Base-by-base conservation (phyloP, 2,113 vertebrate genomes). In the Apodemus sylvaticus region DNA sequence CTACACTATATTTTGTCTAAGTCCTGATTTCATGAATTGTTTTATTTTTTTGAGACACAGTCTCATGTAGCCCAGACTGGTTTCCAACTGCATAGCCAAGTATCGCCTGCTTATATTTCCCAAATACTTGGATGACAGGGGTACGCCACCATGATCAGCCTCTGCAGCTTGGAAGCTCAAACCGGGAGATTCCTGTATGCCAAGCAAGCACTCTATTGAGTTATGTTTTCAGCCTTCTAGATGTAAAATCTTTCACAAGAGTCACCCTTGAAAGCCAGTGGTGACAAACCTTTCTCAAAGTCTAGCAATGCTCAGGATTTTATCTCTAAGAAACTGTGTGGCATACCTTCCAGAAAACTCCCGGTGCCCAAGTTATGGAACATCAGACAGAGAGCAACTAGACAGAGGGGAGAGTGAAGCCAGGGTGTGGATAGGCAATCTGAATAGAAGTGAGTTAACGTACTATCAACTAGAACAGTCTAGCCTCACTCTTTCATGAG, bases 391-490 rank as follows among this genome's bases (percentile, higher is more conserved):
- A 74, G 74, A 34, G 1, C 26, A 29, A 42, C 11, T 55, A 31
- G 53, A 45, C 55, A 31, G 62, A 45, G 13, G 3, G 34, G 71
- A 90, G 45, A 31, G n/a, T 74, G 36, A 89, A 81, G 22, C 70
- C 60, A n/a, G 11, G 22, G 58, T 39, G 8, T 86, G 19, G 5
- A 0, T 62, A 93, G 86, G 51, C 68, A 97, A 82, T 79, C 11
- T 20, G 17, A 78, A 22, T 78, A 48, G 1, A 11, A 79, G 45
- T 36, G 36, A 60, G 68, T 97, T 87, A 58, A 55, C 89, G 93
- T 78, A 81, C 66, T 86, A 64, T 85, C 19, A 39, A 86, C 29
- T 51, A 53, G n/a, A 96, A 70, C 79, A 82, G 93, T n/a, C 14
- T 88, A 34, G 1, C 45, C 34, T 71, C 77, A 62, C 68, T 68